Evolutionary conservation across 2,888 invertebrate species (phyloP).

Genomic region (Diarsia dahlii): DNA sequence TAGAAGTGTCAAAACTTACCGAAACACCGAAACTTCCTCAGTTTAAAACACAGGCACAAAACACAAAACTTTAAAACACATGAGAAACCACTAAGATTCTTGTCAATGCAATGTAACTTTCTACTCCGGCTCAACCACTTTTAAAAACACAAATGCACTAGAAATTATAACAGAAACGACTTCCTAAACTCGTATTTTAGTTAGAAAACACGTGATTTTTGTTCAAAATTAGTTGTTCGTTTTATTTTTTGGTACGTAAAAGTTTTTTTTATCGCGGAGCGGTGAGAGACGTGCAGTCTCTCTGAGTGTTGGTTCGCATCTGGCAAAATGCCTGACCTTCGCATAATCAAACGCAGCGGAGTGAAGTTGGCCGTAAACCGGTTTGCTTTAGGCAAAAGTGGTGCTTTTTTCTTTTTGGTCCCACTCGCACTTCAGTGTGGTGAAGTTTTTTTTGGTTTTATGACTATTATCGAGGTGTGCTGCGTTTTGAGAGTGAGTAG

Average conservation of each 20-base stretch:
- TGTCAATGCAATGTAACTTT: conserved; percentile 81
- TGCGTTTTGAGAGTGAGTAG: conserved; percentile 41
- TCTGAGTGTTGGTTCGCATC: conserved; percentile 72
- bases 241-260: conserved; percentile 73
- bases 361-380: conserved; percentile 86
- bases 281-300: conserved; percentile 70
- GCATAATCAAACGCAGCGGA: conserved; percentile 79
- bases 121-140: conserved; percentile 72
- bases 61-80: conserved; percentile 78
- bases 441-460: conserved; percentile 53
- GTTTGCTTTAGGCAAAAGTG: conserved; percentile 88
- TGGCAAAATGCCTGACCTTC: conserved; percentile 85
- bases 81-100: conserved; percentile 74
- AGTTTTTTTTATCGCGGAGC: conserved; percentile 73
- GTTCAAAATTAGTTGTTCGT: conserved; percentile 68
- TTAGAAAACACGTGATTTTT: conserved; percentile 35
- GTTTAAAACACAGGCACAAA: conserved; percentile 78
- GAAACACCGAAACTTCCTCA: conserved; percentile 72
- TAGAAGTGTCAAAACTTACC: conserved; percentile 63
- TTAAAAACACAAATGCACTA: conserved; percentile 52
- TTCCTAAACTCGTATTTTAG: conserved; percentile 33
- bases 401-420: conserved; percentile 76
- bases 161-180: conserved; percentile 43
- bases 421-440: conserved; percentile 71
- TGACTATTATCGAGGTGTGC: conserved; percentile 37